Conservation (phyloP, 2,888 invertebrate genomes). For the Atethmia centrago region DNA sequence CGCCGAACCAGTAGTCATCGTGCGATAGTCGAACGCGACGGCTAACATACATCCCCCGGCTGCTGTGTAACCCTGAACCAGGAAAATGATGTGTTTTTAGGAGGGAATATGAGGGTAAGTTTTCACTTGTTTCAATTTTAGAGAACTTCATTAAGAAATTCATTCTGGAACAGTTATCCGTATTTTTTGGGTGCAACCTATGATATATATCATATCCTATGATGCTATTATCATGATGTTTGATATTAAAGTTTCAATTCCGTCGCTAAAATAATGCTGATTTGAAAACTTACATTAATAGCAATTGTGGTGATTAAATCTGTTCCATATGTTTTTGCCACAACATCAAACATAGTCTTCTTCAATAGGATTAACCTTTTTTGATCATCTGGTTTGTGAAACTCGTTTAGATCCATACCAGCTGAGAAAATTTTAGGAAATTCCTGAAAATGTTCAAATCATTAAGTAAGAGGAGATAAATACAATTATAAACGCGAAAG, state of each 20-base stretch:
- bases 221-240: not conserved
- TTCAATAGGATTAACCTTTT: slow-evolving; percentile 91
- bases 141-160: not conserved
- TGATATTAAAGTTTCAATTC: not conserved
- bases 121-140: not conserved
- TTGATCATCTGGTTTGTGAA: slow-evolving; percentile 93
- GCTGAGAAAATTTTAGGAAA: slow-evolving; percentile 92
- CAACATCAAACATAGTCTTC: slow-evolving; percentile 92
- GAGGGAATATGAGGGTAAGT: not conserved
- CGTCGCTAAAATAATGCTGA: not conserved
- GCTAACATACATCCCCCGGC: slow-evolving; percentile 92
- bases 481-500: not conserved
- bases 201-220: not conserved
- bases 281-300: slow-evolving; percentile 91
- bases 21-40: slow-evolving; percentile 92
- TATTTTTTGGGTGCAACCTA: not conserved
- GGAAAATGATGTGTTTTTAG: not conserved
- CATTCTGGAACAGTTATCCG: not conserved
- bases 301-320: slow-evolving; percentile 93
- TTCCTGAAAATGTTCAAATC: slow-evolving; percentile 77
- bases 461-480: not conserved
- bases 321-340: slow-evolving; percentile 92
- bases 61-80: slow-evolving; percentile 81
- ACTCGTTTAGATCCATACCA: slow-evolving; percentile 94
- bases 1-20: slow-evolving; percentile 83